Evolutionary conservation across 1,140 invertebrate species (phyloP), one percentile per base, ranked within the genome.

Genomic region (Diorhabda carinulata): DNA sequence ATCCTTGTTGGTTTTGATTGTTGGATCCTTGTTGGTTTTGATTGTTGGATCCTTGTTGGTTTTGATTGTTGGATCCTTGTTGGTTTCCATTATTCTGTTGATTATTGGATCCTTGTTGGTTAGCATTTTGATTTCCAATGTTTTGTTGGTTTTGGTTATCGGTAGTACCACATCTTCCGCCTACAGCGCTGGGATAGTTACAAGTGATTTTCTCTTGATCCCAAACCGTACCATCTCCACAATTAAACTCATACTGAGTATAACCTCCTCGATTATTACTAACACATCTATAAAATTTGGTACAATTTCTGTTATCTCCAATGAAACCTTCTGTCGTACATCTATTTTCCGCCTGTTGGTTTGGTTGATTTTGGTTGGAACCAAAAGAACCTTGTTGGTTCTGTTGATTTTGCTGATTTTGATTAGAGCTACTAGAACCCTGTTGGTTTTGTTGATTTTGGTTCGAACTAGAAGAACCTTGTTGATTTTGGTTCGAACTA

Each of bases 261-360:
- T 82, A 86, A 2, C 80, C 81, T 25, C 82, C 84, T 45, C 82
- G 76, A 0, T 85, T 85, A 67, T 87, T 80, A 61, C 83, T 77
- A 0, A 90, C 86, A 78, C 90, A 91, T 78, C 89, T 83, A 70
- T 90, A 89, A 75, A 91, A 91, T 70, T 89, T 90, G 61, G 78
- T 83, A 70, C 90, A 92, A 66, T 91, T 83, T 58, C 81, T 78
- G 25, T 78, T 80, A 81, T 86, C 85, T 44, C 73, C 80, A 45
- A 78, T 69, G 68, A 81, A 82, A 73, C 90, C 91, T 82, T 90
- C 88, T 65, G 78, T 67, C 60, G 59, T 75, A 72, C 87, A 88
- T 45, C 67, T 64, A 56, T 52, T 43, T 41, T 66, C n/a, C 61
- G 64, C 42, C 40, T 61, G 69, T 64, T 72, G 68, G 61, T 70